Percentiles rank a stretch among this genome's conserved stretches.
phyloP scores from a whole-genome alignment of 2,113 vertebrate species.

The Silurus meridionalis region DNA sequence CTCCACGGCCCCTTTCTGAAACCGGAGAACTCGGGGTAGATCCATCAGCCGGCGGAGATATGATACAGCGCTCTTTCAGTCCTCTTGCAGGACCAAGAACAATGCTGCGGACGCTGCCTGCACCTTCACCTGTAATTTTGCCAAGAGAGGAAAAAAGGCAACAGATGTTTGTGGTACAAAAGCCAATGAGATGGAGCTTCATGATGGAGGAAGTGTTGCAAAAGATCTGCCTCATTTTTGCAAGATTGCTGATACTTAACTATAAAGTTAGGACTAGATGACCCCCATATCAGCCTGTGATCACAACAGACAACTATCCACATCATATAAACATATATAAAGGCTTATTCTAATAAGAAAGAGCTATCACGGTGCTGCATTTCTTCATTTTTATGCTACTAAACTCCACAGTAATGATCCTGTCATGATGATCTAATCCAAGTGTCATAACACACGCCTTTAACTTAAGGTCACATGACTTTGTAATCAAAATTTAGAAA shows the following conservation, averaged over 20 bases:
- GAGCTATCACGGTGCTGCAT: background rate
- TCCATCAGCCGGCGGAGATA: constrained; percentile 60
- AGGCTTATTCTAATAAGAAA: background rate
- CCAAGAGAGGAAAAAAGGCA: constrained; percentile 36
- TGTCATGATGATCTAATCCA: background rate
- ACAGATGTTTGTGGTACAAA: constrained; percentile 47
- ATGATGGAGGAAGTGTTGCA: constrained; percentile 10
- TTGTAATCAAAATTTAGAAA: background rate
- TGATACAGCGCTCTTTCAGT: constrained; percentile 60
- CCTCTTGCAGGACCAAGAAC: constrained; percentile 45
- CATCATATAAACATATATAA: background rate
- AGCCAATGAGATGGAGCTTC: constrained; percentile 9
- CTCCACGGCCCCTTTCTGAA: constrained; percentile 57
- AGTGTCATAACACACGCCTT: background rate
- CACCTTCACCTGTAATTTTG: constrained; percentile 53
- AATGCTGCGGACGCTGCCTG: constrained; percentile 46
- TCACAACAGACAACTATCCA: background rate
- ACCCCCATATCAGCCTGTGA: background rate
- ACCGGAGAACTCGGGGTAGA: constrained; percentile 62
- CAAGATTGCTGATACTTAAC: no score
- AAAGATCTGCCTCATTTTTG: no score
- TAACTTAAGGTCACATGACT: background rate
- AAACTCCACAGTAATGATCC: background rate
- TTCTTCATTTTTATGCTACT: background rate
- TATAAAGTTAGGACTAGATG: background rate